phyloP scores from a whole-genome alignment of 2,113 vertebrate species.

The Sclerurus mexicanus region DNA sequence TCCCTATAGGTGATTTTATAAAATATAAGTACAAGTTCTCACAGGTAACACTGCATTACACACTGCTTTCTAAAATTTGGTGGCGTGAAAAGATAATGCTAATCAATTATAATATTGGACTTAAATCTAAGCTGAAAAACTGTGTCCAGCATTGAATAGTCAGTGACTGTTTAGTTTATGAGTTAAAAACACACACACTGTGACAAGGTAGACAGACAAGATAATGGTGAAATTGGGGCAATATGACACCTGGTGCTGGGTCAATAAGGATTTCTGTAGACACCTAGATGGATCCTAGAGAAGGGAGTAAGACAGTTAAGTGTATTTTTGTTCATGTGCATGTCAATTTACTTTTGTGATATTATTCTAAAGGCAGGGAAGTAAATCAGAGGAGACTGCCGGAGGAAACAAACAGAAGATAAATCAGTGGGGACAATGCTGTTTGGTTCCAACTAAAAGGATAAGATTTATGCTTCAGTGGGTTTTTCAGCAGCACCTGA shows the following conservation, averaged over 20 bases:
- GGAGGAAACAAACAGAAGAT: conserved; percentile 1
- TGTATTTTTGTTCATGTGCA: neutral
- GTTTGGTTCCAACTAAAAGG: neutral
- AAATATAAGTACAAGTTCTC: neutral
- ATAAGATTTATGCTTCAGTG: conserved; percentile 22
- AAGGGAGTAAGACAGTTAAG: neutral
- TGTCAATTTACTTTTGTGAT: neutral
- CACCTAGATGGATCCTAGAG: neutral
- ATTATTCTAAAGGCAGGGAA: neutral
- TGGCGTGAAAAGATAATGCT: neutral
- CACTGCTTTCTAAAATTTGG: neutral
- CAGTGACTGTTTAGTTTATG: neutral
- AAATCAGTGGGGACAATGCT: neutral
- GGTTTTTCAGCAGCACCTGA: neutral
- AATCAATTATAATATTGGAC: neutral
- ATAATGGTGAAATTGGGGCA: neutral
- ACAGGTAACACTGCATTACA: neutral
- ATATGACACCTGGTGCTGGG: neutral
- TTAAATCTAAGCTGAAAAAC: neutral
- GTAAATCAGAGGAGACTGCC: neutral
- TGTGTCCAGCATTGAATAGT: neutral
- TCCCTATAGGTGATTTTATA: neutral
- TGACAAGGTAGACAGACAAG: neutral
- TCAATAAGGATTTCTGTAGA: neutral
- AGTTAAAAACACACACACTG: neutral